Evolutionary conservation across 1,140 invertebrate species (phyloP).

Genomic region (Zaprionus gabonicus): DNA sequence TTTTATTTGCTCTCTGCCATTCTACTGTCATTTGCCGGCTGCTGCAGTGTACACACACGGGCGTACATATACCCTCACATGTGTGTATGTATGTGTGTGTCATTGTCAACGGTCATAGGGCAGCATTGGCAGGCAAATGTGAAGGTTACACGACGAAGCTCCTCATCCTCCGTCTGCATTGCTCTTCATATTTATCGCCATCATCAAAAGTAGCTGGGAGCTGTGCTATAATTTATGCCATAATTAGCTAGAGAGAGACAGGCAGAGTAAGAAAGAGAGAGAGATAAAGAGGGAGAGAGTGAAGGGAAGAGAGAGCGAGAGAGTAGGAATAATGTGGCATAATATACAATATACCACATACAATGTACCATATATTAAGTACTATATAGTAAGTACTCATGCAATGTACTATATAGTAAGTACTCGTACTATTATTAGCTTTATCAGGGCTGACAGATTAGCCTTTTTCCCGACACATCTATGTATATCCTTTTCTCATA

Average conservation of each 20-base stretch:
- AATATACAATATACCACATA: neutral
- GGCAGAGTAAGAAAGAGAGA: neutral
- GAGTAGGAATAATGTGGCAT: neutral
- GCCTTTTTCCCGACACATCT: too few species aligned
- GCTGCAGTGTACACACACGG: slow-evolving; percentile 13
- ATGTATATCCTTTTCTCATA: too few species aligned
- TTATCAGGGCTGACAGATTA: too few species aligned
- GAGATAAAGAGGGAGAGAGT: neutral
- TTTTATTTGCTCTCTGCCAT: slow-evolving; percentile 28
- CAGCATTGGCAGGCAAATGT: slow-evolving; percentile 24
- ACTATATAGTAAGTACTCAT: too few species aligned
- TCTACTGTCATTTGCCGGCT: slow-evolving; percentile 40
- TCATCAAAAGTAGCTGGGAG: neutral
- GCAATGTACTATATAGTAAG: too few species aligned
- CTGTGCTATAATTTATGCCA: neutral
- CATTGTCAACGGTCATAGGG: slow-evolving; percentile 32
- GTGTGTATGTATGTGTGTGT: slow-evolving; percentile 11
- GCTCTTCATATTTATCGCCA: neutral
- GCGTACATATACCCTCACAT: neutral
- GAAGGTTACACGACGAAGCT: slow-evolving; percentile 43
- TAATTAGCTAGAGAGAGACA: neutral
- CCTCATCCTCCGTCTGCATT: neutral
- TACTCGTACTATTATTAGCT: too few species aligned
- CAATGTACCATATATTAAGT: neutral
- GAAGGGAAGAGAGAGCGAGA: neutral